phyloP scores from a whole-genome alignment of 2,113 vertebrate species.

The Microtus pennsylvanicus region DNA sequence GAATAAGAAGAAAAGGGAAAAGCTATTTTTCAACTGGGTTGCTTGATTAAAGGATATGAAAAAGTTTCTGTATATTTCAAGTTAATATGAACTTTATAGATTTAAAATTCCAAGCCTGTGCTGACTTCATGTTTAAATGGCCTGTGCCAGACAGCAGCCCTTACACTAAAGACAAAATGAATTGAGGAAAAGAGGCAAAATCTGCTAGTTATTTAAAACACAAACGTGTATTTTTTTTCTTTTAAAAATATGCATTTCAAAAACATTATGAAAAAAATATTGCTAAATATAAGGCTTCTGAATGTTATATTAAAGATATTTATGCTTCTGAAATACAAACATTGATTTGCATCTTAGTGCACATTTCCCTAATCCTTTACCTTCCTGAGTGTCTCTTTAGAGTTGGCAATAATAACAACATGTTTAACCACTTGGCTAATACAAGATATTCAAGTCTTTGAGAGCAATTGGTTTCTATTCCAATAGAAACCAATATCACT shows the following conservation, averaged over 20 bases:
- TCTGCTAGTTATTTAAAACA: background rate
- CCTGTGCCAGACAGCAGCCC: background rate
- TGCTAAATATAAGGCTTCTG: background rate
- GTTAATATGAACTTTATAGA: background rate
- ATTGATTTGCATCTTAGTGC: background rate
- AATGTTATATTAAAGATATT: background rate
- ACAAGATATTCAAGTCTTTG: background rate
- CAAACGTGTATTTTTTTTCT: background rate
- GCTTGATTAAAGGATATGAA: background rate
- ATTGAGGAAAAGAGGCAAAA: background rate
- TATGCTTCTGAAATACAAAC: conserved; percentile 1
- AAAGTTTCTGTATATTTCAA: background rate
- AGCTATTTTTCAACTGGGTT: conserved; percentile 23
- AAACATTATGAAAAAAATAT: background rate
- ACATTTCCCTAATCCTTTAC: background rate
- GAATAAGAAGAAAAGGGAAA: background rate
- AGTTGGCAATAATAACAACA: background rate
- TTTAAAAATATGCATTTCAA: background rate
- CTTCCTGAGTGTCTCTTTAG: background rate
- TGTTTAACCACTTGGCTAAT: background rate
- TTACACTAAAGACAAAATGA: background rate
- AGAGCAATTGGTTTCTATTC: background rate
- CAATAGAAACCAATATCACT: background rate
- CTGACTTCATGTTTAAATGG: background rate
- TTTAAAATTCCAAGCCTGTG: background rate